Conservation (phyloP, 2,888 invertebrate species). For the Holacanthella duospinosa region DNA sequence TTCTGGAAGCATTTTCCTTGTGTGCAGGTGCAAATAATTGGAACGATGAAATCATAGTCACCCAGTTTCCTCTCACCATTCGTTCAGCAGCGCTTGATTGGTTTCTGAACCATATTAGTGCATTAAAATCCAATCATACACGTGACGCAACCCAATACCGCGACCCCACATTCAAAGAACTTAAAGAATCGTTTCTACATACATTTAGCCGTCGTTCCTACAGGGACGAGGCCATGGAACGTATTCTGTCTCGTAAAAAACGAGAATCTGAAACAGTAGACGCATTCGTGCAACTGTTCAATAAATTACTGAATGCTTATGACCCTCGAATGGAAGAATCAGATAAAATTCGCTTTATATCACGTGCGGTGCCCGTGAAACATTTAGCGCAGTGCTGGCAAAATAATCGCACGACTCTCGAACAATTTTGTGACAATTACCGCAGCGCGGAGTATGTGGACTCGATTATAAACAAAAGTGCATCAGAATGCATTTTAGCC, state of each 20-base stretch:
- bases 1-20: not conserved
- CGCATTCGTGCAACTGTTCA: not conserved
- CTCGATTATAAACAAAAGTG: not conserved
- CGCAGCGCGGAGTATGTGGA: not conserved
- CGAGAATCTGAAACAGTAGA: not conserved
- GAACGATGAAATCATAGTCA: not conserved
- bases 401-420: not conserved
- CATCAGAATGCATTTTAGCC: not conserved
- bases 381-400: not conserved
- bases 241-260: not conserved
- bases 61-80: not conserved
- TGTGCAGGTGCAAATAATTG: not conserved
- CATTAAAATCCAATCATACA: no score
- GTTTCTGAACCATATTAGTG: not conserved
- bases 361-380: not conserved
- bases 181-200: not conserved
- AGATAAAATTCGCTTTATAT: not conserved
- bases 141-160: not conserved
- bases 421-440: no score
- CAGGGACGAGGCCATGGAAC: not conserved
- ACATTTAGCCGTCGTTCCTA: not conserved
- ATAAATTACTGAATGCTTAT: not conserved
- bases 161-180: not conserved
- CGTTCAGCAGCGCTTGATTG: not conserved
- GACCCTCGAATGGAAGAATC: not conserved